These are phyloP conservation scores for Pristionchus arcanus DNA, from an alignment of 2,888 invertebrate species.

Conservation along the genomic window DNA sequence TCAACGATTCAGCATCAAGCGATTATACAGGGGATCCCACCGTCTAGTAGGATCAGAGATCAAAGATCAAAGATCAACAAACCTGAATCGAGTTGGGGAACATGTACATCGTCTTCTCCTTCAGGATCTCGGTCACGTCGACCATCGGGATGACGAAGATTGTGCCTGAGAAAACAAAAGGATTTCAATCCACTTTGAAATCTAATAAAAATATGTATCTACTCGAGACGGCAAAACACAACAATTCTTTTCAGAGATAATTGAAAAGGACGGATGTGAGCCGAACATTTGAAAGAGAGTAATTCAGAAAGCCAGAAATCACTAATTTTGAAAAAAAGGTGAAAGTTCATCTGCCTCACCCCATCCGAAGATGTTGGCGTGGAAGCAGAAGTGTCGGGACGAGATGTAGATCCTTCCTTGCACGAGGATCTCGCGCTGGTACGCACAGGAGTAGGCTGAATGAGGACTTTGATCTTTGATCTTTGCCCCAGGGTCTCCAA, in stretches of 20 bases:
- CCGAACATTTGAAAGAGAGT: neutral
- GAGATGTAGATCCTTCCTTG: slow-evolving; percentile 97
- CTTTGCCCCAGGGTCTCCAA: neutral
- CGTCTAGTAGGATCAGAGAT: no score
- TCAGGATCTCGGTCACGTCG: slow-evolving; percentile 93
- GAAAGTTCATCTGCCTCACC: slow-evolving; percentile 84
- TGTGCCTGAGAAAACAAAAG: neutral
- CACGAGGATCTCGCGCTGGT: slow-evolving; percentile 95
- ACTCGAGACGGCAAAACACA: no score
- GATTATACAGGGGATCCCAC: no score
- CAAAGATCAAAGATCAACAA: slow-evolving; percentile 35
- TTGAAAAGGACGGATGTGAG: no score
- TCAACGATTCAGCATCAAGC: no score
- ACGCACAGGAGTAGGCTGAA: slow-evolving; percentile 96
- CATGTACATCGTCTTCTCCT: slow-evolving; percentile 91
- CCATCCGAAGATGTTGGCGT: slow-evolving; percentile 98
- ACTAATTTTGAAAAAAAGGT: neutral
- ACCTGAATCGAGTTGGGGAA: slow-evolving; percentile 95
- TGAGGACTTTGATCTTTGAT: slow-evolving; percentile 62
- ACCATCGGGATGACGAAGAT: slow-evolving; percentile 89
- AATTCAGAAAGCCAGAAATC: no score
- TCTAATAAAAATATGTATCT: neutral
- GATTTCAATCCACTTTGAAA: no score
- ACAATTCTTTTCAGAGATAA: no score
- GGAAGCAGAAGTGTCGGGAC: slow-evolving; percentile 95